Percentiles rank a stretch among this genome's conserved stretches.
Conservation (phyloP, 2,888 invertebrate genomes). For the Oscheius onirici region DNA sequence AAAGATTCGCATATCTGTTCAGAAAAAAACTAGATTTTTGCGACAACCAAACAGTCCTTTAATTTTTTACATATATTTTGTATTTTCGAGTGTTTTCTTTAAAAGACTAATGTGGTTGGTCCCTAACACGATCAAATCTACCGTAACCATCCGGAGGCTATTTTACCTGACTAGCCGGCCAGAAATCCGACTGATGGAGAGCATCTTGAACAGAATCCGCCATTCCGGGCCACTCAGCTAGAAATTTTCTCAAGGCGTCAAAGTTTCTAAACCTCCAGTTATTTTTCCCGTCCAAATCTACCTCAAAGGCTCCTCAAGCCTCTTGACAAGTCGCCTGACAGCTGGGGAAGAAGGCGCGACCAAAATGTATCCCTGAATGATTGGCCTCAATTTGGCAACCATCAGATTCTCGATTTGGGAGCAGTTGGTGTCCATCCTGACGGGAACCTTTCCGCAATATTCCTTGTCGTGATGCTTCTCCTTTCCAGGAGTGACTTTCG, state of each 20-base stretch:
- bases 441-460: slow-evolving; percentile 42
- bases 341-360: slow-evolving; percentile 60
- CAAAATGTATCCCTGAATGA: slow-evolving; percentile 67
- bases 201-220: slow-evolving; percentile 57
- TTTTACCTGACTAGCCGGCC: slow-evolving; percentile 53
- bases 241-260: slow-evolving; percentile 21
- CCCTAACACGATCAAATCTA: too few species aligned
- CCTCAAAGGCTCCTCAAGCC: slow-evolving; percentile 36
- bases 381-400: slow-evolving; percentile 41
- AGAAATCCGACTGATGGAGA: slow-evolving; percentile 59
- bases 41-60: too few species aligned
- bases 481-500: slow-evolving; percentile 45
- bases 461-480: slow-evolving; percentile 37
- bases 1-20: too few species aligned
- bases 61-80: too few species aligned
- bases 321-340: slow-evolving; percentile 32
- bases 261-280: background rate
- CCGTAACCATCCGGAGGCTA: too few species aligned
- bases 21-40: too few species aligned
- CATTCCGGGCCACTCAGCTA: slow-evolving; percentile 49
- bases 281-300: slow-evolving; percentile 33
- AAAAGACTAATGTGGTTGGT: too few species aligned
- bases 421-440: slow-evolving; percentile 36
- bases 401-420: slow-evolving; percentile 38
- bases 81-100: too few species aligned